Evolutionary conservation across 2,113 vertebrate genomes (phyloP), one percentile per base, ranked within the genome.

Genomic region (Channa argus): DNA sequence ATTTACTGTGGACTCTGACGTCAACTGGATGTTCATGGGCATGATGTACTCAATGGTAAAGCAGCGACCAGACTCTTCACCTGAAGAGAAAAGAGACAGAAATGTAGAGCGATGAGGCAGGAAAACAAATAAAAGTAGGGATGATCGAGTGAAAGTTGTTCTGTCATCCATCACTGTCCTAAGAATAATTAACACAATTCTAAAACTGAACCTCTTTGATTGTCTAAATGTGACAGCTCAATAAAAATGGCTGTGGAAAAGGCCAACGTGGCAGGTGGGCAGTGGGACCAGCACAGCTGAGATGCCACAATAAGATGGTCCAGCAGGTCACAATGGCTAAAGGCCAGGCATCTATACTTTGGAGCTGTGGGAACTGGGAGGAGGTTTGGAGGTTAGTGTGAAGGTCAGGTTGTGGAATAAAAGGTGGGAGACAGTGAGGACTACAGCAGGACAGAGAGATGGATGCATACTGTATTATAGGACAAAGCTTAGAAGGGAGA

Each of bases 21-120:
- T 96, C 91, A 97, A 66, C 90, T 97, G 96, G 80, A 96, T 83
- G 24, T 95, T 97, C 94, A 96, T 94, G 41, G 97, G 97, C 96
- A 97, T 96, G 80, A 97, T 92, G 0, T 97, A 96, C 13, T 97
- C 95, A 0, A 97, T 96, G 52, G 96, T 96, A 84, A 97, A 97
- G 80, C 96, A 98, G 61, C 93, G 95, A 1, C 96, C 96, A 0
- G 88, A 93, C 81, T 97, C 96, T 0, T 96, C 96, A 37, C 97
- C 97, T 97, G 82, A 13, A 79, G 68, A 77, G 12, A 4, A 59
- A 14, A 39, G 8, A 69, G 13, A 11, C 0, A 58, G 24, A 60
- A 41, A 38, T 1, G 2, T 33, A 33, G 9, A 11, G 2, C 0
- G 10, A 47, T 34, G 8, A 62, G 46, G 10, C 6, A 36, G 12